Evolutionary conservation across 2,888 invertebrate species (phyloP).

Genomic region (Sturmia bella): DNA sequence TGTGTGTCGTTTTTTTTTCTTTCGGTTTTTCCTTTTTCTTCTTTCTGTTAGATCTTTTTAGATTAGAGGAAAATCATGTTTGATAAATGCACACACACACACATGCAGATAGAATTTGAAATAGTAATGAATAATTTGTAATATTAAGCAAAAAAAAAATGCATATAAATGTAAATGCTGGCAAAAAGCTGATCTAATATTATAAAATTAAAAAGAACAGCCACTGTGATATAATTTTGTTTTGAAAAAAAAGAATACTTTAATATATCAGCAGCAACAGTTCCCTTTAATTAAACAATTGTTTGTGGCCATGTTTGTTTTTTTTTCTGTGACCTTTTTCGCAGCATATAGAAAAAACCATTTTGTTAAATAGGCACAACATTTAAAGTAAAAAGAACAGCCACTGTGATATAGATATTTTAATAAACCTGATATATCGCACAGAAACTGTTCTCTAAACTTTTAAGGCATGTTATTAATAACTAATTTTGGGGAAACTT

Average conservation of each 20-base stretch:
- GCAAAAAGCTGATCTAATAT: constrained; percentile 42
- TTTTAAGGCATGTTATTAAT: constrained; percentile 39
- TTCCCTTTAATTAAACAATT: constrained; percentile 76
- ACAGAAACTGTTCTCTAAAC: constrained; percentile 78
- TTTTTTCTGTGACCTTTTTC: background rate
- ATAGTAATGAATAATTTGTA: constrained; percentile 10
- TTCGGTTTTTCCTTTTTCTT: background rate
- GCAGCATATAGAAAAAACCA: background rate
- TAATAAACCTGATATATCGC: constrained; percentile 73
- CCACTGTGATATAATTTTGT: constrained; percentile 80
- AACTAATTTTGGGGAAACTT: background rate
- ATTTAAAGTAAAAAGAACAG: constrained; percentile 80
- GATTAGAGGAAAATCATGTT: background rate
- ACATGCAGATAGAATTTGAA: background rate
- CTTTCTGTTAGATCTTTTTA: background rate
- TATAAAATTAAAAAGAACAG: constrained; percentile 80
- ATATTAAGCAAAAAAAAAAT: too few relatives aligned
- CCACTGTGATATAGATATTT: constrained; percentile 80
- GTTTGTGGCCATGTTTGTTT: background rate
- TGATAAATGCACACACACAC: constrained; percentile 1
- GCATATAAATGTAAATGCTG: background rate
- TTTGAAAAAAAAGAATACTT: constrained; percentile 20
- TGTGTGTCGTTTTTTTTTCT: too few relatives aligned
- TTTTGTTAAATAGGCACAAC: constrained; percentile 29
- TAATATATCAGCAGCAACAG: constrained; percentile 75